phyloP scores from a whole-genome alignment of 2,113 vertebrate species.

The Octodon degus region DNA sequence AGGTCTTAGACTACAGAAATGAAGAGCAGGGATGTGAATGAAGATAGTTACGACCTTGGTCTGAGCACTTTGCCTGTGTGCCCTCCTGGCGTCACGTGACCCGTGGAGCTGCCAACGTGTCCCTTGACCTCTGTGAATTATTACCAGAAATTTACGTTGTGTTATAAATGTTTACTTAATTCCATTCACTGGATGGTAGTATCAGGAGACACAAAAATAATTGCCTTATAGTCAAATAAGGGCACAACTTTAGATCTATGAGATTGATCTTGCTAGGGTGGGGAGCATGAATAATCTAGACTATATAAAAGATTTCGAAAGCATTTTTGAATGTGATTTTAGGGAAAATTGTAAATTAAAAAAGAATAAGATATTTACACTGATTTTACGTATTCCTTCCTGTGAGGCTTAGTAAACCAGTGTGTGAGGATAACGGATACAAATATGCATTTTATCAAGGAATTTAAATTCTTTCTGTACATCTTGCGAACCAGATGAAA shows the following conservation, averaged over 20 bases:
- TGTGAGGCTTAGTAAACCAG: conserved; percentile 1
- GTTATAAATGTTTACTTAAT: not conserved
- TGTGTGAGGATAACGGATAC: not conserved
- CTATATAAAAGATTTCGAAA: conserved; percentile 30
- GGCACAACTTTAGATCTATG: not conserved
- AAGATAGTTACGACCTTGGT: not conserved
- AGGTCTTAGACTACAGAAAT: not conserved
- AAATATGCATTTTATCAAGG: conserved; percentile 28
- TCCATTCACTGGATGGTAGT: not conserved
- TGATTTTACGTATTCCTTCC: not conserved
- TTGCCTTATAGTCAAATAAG: not conserved
- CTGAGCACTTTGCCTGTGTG: not conserved
- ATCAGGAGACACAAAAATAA: not conserved
- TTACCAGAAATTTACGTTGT: not conserved
- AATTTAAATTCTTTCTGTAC: conserved; percentile 6
- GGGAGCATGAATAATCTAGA: not conserved
- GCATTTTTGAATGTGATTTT: not conserved
- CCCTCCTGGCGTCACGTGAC: not conserved
- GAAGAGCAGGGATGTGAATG: not conserved
- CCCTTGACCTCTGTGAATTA: not conserved
- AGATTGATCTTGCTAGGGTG: not conserved
- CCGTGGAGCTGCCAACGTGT: not conserved
- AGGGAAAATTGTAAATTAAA: conserved; percentile 24
- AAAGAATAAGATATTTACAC: conserved; percentile 16
- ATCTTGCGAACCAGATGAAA: not conserved